Conservation (phyloP, 2,113 vertebrate genomes). For the Acinonyx jubatus region DNA sequence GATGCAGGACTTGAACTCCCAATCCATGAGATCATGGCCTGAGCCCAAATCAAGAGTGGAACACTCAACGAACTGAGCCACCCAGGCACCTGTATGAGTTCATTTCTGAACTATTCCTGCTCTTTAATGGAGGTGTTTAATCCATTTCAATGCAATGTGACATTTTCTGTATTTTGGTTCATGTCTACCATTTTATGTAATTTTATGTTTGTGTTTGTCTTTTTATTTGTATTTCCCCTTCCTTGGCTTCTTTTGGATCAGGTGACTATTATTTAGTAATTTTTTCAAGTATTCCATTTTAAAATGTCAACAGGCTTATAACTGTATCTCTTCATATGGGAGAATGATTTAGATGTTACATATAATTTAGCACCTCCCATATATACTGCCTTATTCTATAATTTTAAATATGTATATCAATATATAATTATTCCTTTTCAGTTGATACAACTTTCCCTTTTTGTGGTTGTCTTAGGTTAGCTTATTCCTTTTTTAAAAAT, state of each 20-base stretch:
- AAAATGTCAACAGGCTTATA: background rate
- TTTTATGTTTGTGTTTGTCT: background rate
- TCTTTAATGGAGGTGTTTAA: background rate
- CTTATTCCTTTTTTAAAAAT: too few relatives aligned
- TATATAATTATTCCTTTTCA: background rate
- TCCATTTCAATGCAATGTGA: background rate
- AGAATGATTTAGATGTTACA: background rate
- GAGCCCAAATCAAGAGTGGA: too few relatives aligned
- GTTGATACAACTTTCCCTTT: background rate
- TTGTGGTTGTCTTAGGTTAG: background rate
- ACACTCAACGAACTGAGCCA: too few relatives aligned
- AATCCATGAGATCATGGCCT: too few relatives aligned
- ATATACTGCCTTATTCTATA: background rate
- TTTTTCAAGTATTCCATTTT: background rate
- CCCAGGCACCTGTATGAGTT: background rate
- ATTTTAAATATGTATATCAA: background rate
- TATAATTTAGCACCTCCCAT: background rate
- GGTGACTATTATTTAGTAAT: background rate
- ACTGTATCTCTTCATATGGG: background rate
- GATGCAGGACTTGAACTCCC: too few relatives aligned
- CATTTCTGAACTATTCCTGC: background rate
- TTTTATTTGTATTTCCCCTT: background rate
- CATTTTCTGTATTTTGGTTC: background rate
- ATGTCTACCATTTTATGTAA: background rate
- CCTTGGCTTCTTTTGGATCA: background rate